Percentiles rank a stretch among this genome's conserved stretches.
Evolutionary conservation across 2,113 vertebrate species (phyloP).

Genomic region (Lagopus muta): DNA sequence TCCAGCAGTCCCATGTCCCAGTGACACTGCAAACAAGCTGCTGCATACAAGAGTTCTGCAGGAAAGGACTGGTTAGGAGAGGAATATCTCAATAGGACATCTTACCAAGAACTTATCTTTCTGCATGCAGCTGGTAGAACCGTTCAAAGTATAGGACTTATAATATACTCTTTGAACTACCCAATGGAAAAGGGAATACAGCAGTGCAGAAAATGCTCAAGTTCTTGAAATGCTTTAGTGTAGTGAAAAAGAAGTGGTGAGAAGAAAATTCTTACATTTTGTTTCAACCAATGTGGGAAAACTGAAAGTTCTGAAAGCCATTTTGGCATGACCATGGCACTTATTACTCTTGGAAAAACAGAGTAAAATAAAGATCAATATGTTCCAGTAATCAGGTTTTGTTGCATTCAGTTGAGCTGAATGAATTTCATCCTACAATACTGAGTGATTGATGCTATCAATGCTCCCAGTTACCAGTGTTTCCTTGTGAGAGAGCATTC

Average conservation of each 20-base stretch:
- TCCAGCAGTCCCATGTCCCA: background rate
- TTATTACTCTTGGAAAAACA: background rate
- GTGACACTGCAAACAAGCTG: background rate
- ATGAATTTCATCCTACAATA: background rate
- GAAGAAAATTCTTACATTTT: background rate
- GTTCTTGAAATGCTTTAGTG: background rate
- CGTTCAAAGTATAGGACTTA: background rate
- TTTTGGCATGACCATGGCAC: background rate
- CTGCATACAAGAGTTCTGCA: background rate
- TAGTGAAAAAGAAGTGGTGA: background rate
- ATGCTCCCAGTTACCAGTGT: background rate
- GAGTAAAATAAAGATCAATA: background rate
- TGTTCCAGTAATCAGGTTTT: background rate
- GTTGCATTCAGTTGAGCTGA: background rate
- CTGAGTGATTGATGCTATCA: fast-evolving
- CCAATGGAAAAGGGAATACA: background rate
- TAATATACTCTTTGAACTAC: background rate
- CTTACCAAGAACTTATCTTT: background rate
- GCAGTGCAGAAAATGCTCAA: background rate
- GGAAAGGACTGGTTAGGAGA: background rate
- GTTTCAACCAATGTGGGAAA: background rate
- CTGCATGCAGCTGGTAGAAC: background rate
- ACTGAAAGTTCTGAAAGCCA: background rate
- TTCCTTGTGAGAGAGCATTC: fast-evolving
- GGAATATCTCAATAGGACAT: background rate